Conservation (phyloP, 2,113 vertebrate genomes). For the Psittacara wagleri region DNA sequence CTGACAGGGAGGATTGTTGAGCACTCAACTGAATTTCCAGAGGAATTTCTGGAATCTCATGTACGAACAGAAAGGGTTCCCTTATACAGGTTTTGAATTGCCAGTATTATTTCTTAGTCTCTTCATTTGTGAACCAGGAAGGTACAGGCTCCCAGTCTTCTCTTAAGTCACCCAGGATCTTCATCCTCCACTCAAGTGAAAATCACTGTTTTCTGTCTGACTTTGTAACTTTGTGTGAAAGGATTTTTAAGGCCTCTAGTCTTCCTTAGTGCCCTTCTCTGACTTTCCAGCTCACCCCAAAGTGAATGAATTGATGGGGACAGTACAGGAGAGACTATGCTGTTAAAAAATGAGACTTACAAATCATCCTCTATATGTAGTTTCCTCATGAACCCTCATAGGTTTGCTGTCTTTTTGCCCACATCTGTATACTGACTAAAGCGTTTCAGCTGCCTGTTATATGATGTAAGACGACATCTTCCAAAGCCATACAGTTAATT, state of each 20-base stretch:
- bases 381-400: background rate
- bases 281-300: background rate
- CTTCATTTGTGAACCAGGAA: background rate
- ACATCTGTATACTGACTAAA: background rate
- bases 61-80: background rate
- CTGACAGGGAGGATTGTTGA: background rate
- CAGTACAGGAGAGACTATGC: background rate
- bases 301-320: background rate
- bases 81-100: background rate
- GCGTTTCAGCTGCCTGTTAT: background rate
- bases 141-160: background rate
- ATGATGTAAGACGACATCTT: accelerated
- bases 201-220: background rate
- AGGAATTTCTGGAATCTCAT: background rate
- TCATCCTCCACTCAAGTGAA: background rate
- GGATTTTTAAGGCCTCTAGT: background rate
- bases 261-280: background rate
- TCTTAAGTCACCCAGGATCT: background rate
- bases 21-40: background rate
- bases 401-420: background rate
- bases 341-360: background rate
- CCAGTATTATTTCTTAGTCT: background rate
- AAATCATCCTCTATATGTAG: background rate
- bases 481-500: background rate
- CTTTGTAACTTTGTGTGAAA: background rate